Base-by-base conservation (phyloP, 1,140 invertebrate species). In the Psilanteris sp. region DNA sequence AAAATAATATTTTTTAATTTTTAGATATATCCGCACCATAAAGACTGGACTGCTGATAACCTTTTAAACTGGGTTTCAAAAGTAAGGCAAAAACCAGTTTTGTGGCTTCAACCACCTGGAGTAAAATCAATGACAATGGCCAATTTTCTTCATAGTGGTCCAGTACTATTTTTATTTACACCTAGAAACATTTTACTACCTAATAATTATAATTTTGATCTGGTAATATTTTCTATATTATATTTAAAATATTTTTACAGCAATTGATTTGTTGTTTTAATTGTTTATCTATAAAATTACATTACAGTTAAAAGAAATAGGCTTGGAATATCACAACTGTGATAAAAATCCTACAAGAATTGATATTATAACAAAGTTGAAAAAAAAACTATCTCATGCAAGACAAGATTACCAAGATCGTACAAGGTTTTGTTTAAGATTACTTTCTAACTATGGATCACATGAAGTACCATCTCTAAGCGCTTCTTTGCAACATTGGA, bases 131-230 rank as follows among this genome's bases (percentile, higher is more conserved):
- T 90, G 6, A 90, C 88, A 27, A 88, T 94, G 14, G 90, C 92
- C 11, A 89, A 89, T 71, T 91, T 90, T 82, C 85, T 92, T 5
- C 89, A 90, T 46, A 89, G 89, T n/a, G 92, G 92, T 44, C 92
- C 93, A 3, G 90, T 92, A 14, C 79, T 94, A 24, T 90, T 94
- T 74, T 82, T 94, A 20, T 94, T 94, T 78, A 94, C 93, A 1
- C 93, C 93, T 10, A 87, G 91, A 22, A 93, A 93, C 86, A 91
- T 92, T 9, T 83, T 93, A 9, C 88, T 90, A 76, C 76, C 84
- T 39, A 84, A 89, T 57, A 89, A 90, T 78, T 90, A 92, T 22
- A 90, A 91, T 78, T 93, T 92, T 80, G 88, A 91, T 74, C 84
- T 93, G 89, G 93, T 94, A 89, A 89, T 81, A 34, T 50, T 2